phyloP scores from a whole-genome alignment of 2,113 vertebrate species.

The Anas platyrhynchos region DNA sequence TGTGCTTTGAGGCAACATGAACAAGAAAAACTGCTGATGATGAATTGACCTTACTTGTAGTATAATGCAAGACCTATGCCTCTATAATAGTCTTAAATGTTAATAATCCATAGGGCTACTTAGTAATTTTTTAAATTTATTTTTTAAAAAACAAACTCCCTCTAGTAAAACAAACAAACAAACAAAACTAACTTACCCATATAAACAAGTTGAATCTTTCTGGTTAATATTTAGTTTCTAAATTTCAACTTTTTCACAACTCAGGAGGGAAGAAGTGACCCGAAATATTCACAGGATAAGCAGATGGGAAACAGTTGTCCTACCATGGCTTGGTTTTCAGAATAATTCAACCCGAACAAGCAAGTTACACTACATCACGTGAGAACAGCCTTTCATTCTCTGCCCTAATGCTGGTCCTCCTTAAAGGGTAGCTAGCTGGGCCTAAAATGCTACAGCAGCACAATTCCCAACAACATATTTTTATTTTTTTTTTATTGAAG shows the following conservation, averaged over 20 bases:
- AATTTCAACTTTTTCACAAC: not conserved
- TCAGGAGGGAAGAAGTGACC: not conserved
- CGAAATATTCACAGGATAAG: not conserved
- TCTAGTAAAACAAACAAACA: not conserved
- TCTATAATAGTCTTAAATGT: not conserved
- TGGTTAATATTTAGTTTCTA: not conserved
- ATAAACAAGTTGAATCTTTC: not conserved
- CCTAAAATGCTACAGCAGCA: not conserved
- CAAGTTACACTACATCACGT: fast-evolving
- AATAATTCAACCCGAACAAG: fast-evolving
- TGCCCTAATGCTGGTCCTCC: fast-evolving
- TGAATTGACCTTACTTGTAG: not conserved
- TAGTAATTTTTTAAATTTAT: not conserved
- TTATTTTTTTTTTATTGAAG: not conserved
- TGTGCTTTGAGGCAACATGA: not conserved
- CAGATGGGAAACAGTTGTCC: not conserved
- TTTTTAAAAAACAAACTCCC: not conserved
- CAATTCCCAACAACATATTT: not conserved
- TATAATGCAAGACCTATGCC: not conserved
- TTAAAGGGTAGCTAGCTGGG: fast-evolving
- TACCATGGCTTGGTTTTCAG: not conserved
- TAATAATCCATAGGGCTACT: not conserved
- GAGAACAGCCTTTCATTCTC: not conserved
- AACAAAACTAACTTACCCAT: not conserved
- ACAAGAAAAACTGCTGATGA: not conserved